Conservation (phyloP, 2,113 vertebrate genomes). For the Thryonomys swinderianus region DNA sequence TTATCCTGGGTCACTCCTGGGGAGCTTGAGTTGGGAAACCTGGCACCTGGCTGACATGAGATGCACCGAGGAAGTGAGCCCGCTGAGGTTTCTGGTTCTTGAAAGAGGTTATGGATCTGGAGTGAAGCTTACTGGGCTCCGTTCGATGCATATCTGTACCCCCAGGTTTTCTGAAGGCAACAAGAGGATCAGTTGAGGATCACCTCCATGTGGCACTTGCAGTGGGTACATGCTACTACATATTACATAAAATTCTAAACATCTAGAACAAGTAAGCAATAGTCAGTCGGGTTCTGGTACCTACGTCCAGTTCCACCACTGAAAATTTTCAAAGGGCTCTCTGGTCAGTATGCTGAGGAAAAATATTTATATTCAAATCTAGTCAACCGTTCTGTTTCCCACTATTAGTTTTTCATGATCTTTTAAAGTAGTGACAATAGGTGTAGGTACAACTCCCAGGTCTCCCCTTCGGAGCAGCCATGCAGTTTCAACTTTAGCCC, state of each 20-base stretch:
- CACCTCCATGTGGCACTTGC: background rate
- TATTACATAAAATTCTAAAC: background rate
- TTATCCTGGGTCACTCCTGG: background rate
- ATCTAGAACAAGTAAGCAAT: background rate
- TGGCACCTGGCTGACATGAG: background rate
- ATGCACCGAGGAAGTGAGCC: background rate
- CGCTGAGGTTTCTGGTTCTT: background rate
- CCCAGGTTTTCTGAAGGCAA: background rate
- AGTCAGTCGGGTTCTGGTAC: background rate
- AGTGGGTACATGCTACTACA: background rate
- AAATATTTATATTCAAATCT: background rate
- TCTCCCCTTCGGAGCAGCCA: background rate
- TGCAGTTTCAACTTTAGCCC: background rate
- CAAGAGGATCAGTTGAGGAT: background rate
- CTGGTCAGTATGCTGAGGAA: background rate
- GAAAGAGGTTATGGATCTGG: background rate
- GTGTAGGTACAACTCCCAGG: background rate
- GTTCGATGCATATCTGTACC: background rate
- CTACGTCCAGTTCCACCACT: background rate
- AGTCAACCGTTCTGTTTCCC: background rate
- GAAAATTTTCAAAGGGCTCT: background rate
- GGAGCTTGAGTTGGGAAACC: background rate
- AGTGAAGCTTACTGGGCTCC: background rate
- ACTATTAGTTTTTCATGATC: background rate
- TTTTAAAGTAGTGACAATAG: background rate